Base-by-base conservation (phyloP, 2,888 invertebrate genomes). In the Eristalis pertinax region DNA sequence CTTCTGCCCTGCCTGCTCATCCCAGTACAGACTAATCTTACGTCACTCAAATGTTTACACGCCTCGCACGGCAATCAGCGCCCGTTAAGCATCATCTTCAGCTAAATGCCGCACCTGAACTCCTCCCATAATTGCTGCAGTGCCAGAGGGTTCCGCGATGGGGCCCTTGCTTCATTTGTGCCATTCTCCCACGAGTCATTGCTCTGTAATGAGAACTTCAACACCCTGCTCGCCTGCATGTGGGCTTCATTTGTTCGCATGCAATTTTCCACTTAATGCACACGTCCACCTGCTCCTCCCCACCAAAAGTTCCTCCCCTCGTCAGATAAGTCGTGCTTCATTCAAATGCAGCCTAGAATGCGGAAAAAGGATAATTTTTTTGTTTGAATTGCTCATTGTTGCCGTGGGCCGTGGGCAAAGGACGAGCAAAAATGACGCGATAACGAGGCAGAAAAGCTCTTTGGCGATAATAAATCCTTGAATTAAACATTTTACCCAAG, bases 391-490 rank as follows among this genome's bases (percentile, higher is more conserved):
- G 7, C 50, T n/a, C 50, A 50, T 50, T 19, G 50, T 50, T 19
- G 50, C 50, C 50, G 50, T 50, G 50, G 43, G 43, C 43, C 15
- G 7, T n/a, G 43, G 19, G n/a, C 56, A 60, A 64, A 77, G 22
- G 41, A 63, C 70, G 26, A 11, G 62, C 4, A 22, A 58, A 41
- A 26, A 35, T 22, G 19, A 35, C 19, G 65, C 24, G 63, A 73
- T 56, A 69, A 78, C 50, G 56, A 82, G 29, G 68, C 69, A 67
- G 67, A 64, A 75, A 83, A 79, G 67, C 77, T 77, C 78, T 82
- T 83, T 87, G 73, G 76, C 68, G 68, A 84, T 73, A 76, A 84
- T 80, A 84, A 84, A 83, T 87, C 79, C 80, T 84, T 84, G 87
- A 84, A 87, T 87, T 87, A 87, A 87, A 84, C 79, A 80, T 80